A percentile compares a stretch with the other conserved stretches of the same genome.
Conservation (phyloP, 2,888 invertebrate genomes). For the Drosophila parthenogenetica region DNA sequence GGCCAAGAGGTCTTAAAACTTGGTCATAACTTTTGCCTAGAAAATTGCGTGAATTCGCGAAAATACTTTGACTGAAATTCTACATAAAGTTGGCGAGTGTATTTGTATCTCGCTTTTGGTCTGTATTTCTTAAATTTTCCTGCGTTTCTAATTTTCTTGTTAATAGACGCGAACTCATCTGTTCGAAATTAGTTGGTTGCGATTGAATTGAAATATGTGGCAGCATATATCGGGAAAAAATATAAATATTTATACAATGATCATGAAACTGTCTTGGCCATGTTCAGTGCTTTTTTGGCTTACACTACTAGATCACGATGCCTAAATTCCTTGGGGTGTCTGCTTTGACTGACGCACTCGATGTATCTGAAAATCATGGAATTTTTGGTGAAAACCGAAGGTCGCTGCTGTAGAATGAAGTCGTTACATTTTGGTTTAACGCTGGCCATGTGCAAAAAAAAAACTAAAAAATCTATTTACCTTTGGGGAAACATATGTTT, state of each 20-base stretch:
- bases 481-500: not conserved
- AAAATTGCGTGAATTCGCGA: not conserved
- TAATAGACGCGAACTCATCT: slow-evolving; percentile 36
- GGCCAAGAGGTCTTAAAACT: slow-evolving; percentile 19
- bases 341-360: slow-evolving; percentile 40
- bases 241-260: slow-evolving; percentile 19
- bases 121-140: slow-evolving; percentile 18
- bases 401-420: slow-evolving; percentile 32
- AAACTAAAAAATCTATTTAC: not conserved
- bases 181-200: slow-evolving; percentile 39
- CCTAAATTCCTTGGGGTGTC: slow-evolving; percentile 39
- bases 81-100: slow-evolving; percentile 21
- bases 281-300: slow-evolving; percentile 35
- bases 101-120: slow-evolving; percentile 28
- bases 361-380: slow-evolving; percentile 13
- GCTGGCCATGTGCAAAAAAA: slow-evolving; percentile 42
- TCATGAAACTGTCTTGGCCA: slow-evolving; percentile 37
- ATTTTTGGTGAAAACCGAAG: slow-evolving; percentile 31
- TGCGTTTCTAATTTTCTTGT: slow-evolving; percentile 56
- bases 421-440: slow-evolving; percentile 42
- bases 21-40: slow-evolving; percentile 21
- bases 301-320: slow-evolving; percentile 68
- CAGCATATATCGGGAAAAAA: slow-evolving; percentile 1
- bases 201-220: slow-evolving; percentile 44
- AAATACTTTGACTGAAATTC: not conserved